Percentiles rank a stretch among this genome's conserved stretches.
phyloP scores from a whole-genome alignment of 2,113 vertebrate genomes.

The Gallinago jamesoni region DNA sequence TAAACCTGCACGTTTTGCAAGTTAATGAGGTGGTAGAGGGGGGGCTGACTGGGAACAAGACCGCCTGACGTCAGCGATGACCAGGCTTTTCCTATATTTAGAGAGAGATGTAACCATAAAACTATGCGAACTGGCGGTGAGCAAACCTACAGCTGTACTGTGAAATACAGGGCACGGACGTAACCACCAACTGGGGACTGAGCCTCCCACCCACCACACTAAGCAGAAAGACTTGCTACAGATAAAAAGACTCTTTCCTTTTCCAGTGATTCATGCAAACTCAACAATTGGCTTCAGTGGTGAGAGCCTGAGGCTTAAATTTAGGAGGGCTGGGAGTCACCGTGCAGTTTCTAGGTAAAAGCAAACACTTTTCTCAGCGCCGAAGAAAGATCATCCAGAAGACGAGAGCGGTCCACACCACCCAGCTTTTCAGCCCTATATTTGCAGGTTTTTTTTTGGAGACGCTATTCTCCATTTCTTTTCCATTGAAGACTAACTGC shows the following conservation, averaged over 20 bases:
- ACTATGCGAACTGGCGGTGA: background rate
- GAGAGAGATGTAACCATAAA: background rate
- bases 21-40: background rate
- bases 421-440: background rate
- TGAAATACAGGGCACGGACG: background rate
- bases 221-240: background rate
- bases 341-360: background rate
- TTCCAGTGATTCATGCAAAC: background rate
- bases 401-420: background rate
- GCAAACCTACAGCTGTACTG: background rate
- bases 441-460: background rate
- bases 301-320: background rate
- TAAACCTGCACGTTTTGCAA: background rate
- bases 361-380: background rate
- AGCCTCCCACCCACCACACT: fast-evolving
- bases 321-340: background rate
- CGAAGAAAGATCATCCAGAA: background rate
- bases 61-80: background rate
- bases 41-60: background rate
- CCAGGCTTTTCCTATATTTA: background rate
- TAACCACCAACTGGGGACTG: background rate
- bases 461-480: background rate
- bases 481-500: background rate
- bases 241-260: background rate
- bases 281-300: background rate